A percentile compares a stretch with the other conserved stretches of the same genome.
phyloP scores from a whole-genome alignment of 2,888 invertebrate genomes.

The Itoplectis maculator region DNA sequence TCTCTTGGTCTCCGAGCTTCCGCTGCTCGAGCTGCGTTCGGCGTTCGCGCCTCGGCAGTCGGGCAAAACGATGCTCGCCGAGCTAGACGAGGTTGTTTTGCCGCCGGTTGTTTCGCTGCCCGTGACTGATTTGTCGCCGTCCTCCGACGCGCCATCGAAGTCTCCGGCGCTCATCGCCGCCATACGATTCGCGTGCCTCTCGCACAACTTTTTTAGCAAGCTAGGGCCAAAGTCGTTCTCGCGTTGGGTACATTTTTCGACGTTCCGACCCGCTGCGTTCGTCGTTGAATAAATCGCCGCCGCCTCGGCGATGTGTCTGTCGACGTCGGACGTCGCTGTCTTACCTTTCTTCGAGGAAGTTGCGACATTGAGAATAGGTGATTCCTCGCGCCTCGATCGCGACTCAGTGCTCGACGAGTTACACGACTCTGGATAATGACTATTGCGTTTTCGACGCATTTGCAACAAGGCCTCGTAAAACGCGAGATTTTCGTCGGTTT shows the following conservation, averaged over 20 bases:
- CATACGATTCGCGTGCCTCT: neutral
- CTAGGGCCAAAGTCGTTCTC: neutral
- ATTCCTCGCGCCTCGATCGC: neutral
- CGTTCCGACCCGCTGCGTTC: neutral
- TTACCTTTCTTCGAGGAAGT: conserved; percentile 17
- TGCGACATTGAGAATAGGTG: neutral
- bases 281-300: neutral
- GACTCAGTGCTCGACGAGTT: neutral
- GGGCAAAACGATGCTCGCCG: neutral
- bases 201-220: conserved; percentile 23
- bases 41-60: neutral
- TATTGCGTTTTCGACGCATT: conserved; percentile 23
- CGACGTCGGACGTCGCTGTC: neutral
- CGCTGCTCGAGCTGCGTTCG: neutral
- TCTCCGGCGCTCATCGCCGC: neutral
- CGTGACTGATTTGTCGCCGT: too few relatives aligned
- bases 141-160: neutral
- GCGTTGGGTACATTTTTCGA: neutral
- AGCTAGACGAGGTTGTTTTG: conserved; percentile 15
- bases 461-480: conserved; percentile 39
- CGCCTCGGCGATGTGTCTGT: too few relatives aligned
- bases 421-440: neutral
- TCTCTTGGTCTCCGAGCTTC: neutral
- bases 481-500: neutral
- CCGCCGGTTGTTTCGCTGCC: too few relatives aligned